Evolutionary conservation across 92 coral and sea anemone species (phyloP).

Genomic region (Porites lobata): DNA sequence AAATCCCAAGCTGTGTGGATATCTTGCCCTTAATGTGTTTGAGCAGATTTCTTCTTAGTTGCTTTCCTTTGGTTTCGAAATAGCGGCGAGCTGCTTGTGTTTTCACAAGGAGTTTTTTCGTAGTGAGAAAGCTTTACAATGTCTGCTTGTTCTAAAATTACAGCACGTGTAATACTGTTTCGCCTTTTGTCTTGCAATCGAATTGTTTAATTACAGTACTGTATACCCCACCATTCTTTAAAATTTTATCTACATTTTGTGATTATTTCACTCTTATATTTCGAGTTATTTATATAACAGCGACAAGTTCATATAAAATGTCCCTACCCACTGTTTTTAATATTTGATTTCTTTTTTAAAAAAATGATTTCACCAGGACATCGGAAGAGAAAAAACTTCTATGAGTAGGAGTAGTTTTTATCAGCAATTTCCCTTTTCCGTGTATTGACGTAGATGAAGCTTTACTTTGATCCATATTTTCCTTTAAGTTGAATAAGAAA

Average conservation of each 20-base stretch:
- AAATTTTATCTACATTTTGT: neutral
- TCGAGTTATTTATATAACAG: neutral
- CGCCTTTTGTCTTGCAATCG: conserved; percentile 9
- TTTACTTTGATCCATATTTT: conserved; percentile 61
- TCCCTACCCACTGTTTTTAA: neutral
- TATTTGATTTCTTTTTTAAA: conserved; percentile 18
- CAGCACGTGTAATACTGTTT: neutral
- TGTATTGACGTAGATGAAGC: conserved; percentile 58
- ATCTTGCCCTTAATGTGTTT: conserved; percentile 39
- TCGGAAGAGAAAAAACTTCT: conserved; percentile 27
- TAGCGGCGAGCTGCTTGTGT: conserved; percentile 17
- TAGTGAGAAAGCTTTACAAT: neutral
- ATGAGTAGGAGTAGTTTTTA: conserved; percentile 26
- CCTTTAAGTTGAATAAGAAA: conserved; percentile 77
- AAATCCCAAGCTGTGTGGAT: conserved; percentile 51
- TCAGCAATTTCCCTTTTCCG: conserved; percentile 44
- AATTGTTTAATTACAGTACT: conserved; percentile 30
- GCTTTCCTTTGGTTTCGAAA: conserved; percentile 5
- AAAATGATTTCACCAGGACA: conserved; percentile 20
- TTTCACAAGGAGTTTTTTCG: conserved; percentile 21
- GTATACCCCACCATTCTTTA: neutral
- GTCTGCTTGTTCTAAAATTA: conserved; percentile 24
- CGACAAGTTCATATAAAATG: conserved; percentile 11
- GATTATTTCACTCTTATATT: neutral
- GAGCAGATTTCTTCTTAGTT: conserved; percentile 32